Conservation (phyloP, 2,797 vertebrate species). For the Malurus leucopterus region DNA sequence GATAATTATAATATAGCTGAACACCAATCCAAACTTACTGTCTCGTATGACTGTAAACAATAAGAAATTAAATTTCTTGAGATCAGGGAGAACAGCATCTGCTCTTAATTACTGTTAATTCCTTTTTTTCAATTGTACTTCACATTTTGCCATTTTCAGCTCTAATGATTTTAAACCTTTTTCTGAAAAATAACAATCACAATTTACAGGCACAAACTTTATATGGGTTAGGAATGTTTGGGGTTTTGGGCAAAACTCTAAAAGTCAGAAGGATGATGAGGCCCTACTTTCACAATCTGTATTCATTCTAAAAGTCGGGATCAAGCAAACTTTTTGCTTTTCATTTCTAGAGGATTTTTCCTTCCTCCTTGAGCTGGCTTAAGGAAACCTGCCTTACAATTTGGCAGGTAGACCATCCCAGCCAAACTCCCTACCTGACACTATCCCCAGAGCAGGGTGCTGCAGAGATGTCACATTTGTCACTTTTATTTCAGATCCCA, state of each 20-base stretch:
- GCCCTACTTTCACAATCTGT: neutral
- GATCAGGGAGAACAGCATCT: slow-evolving; percentile 17
- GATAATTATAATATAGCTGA: neutral
- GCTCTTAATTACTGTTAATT: slow-evolving; percentile 28
- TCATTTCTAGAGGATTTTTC: neutral
- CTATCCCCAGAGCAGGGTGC: neutral
- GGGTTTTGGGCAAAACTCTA: neutral
- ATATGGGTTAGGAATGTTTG: neutral
- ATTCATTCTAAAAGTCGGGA: neutral
- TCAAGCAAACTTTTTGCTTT: neutral
- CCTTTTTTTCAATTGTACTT: neutral
- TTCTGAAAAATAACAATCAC: slow-evolving; percentile 1
- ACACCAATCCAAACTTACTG: neutral
- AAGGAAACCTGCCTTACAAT: neutral
- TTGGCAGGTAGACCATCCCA: neutral
- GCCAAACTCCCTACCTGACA: neutral
- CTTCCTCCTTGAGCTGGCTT: neutral
- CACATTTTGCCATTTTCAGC: neutral
- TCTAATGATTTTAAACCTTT: neutral
- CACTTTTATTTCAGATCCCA: neutral
- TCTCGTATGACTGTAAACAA: neutral
- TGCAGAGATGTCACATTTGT: neutral
- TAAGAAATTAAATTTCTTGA: neutral
- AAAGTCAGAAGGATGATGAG: neutral
- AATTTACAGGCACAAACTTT: neutral